These are phyloP conservation scores for Lasiommata megera DNA, from an alignment of 2,888 invertebrate species.

Conservation along the genomic window DNA sequence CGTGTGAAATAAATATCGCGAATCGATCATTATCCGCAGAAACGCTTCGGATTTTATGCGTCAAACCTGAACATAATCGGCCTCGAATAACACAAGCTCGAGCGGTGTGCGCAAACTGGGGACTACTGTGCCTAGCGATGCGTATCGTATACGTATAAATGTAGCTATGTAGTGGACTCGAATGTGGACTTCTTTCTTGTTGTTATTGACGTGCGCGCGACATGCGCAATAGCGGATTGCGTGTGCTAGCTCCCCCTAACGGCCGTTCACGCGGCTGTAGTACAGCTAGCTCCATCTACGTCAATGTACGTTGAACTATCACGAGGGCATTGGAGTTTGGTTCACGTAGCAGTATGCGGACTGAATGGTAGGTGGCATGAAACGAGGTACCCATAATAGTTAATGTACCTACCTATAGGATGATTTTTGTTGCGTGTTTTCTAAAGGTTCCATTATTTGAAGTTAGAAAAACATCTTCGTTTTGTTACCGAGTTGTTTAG, in stretches of 20 bases:
- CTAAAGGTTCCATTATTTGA: no score
- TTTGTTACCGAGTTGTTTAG: no score
- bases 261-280: slow-evolving; percentile 33
- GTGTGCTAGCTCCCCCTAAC: slow-evolving; percentile 43
- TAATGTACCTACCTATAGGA: no score
- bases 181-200: slow-evolving; percentile 58
- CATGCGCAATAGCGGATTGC: slow-evolving; percentile 55
- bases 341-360: not conserved
- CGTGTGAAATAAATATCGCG: slow-evolving; percentile 46
- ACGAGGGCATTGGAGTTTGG: not conserved
- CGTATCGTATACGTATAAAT: slow-evolving; percentile 54
- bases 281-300: slow-evolving; percentile 42
- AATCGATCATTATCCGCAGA: slow-evolving; percentile 62
- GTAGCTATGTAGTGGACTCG: slow-evolving; percentile 47
- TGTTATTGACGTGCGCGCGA: slow-evolving; percentile 72
- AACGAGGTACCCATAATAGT: no score
- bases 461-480: no score
- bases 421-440: no score
- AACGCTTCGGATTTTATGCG: slow-evolving; percentile 50
- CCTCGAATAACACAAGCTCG: slow-evolving; percentile 67
- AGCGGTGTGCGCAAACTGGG: slow-evolving; percentile 65
- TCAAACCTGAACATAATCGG: slow-evolving; percentile 59
- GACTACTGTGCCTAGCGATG: slow-evolving; percentile 60
- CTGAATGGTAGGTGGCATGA: not conserved
- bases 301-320: not conserved